Conservation (phyloP, 1,140 invertebrate genomes). For the Drosophila tani region DNA sequence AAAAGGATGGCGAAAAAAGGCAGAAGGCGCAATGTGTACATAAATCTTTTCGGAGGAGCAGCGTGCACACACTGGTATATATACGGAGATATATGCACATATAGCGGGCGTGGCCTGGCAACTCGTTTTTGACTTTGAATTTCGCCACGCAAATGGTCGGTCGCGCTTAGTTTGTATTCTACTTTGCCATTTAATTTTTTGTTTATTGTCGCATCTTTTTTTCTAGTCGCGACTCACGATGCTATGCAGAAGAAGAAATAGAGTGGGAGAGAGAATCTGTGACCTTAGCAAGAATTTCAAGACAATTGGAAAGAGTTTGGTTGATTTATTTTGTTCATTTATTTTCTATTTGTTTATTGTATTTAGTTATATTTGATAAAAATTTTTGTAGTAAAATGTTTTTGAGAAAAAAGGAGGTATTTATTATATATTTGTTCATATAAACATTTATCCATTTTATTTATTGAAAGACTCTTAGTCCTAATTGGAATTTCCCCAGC, state of each 20-base stretch:
- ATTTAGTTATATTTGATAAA: neutral
- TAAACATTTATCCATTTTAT: neutral
- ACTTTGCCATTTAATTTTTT: constrained; percentile 54
- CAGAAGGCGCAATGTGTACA: constrained; percentile 57
- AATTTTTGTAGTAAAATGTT: too few species aligned
- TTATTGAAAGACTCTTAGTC: neutral
- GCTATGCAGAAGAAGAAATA: constrained; percentile 2
- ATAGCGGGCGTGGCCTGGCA: constrained; percentile 58
- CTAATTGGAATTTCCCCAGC: neutral
- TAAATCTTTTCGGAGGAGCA: constrained; percentile 50
- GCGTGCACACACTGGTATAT: constrained; percentile 10
- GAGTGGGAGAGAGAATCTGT: constrained; percentile 5
- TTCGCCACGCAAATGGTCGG: constrained; percentile 72
- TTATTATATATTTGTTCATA: neutral
- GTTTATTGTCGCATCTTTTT: constrained; percentile 61
- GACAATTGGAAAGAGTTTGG: constrained; percentile 14
- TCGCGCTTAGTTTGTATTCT: constrained; percentile 64
- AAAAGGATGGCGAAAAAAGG: constrained; percentile 53
- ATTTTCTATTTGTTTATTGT: neutral
- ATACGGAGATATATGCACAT: constrained; percentile 12
- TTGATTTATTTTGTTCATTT: neutral
- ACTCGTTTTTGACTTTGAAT: constrained; percentile 70
- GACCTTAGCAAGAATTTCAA: constrained; percentile 73
- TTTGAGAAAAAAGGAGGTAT: too few species aligned
- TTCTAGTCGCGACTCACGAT: constrained; percentile 33